Evolutionary conservation across 2,113 vertebrate species (phyloP).

Genomic region (Tor tambroides): DNA sequence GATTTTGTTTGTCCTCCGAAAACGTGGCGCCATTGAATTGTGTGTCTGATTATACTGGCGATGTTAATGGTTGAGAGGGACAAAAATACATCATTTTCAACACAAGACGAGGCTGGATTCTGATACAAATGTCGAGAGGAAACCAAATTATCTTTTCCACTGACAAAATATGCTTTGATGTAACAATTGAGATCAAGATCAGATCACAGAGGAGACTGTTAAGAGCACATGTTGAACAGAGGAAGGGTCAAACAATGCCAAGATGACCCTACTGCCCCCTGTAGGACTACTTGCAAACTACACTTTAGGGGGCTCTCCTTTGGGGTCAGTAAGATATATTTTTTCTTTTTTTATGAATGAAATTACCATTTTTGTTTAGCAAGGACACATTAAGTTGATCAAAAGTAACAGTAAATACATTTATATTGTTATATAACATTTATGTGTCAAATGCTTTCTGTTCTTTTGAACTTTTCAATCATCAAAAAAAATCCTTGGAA

Average conservation of each 20-base stretch:
- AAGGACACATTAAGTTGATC: not conserved
- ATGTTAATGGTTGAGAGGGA: not conserved
- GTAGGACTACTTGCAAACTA: constrained; percentile 39
- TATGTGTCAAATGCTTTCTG: not conserved
- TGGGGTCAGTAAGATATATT: not conserved
- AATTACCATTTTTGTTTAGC: not conserved
- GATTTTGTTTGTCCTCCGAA: constrained; percentile 12
- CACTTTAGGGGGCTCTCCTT: not conserved
- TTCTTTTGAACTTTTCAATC: not conserved
- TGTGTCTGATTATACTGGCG: not conserved
- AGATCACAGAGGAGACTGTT: constrained; percentile 13
- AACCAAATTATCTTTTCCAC: constrained; percentile 30
- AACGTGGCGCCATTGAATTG: not conserved
- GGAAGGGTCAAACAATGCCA: constrained; percentile 25
- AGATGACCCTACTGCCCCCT: constrained; percentile 71
- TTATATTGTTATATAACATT: too few relatives aligned
- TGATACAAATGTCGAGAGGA: constrained; percentile 9
- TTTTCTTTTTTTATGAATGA: not conserved
- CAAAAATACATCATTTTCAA: not conserved
- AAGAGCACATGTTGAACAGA: constrained; percentile 33
- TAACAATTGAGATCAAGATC: not conserved
- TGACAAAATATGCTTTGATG: constrained; percentile 43
- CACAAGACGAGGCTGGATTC: not conserved
- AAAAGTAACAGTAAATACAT: not conserved
- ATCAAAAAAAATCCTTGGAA: not conserved